Evolutionary conservation across 2,888 invertebrate species (phyloP).

Genomic region (Chelonus formosanus): DNA sequence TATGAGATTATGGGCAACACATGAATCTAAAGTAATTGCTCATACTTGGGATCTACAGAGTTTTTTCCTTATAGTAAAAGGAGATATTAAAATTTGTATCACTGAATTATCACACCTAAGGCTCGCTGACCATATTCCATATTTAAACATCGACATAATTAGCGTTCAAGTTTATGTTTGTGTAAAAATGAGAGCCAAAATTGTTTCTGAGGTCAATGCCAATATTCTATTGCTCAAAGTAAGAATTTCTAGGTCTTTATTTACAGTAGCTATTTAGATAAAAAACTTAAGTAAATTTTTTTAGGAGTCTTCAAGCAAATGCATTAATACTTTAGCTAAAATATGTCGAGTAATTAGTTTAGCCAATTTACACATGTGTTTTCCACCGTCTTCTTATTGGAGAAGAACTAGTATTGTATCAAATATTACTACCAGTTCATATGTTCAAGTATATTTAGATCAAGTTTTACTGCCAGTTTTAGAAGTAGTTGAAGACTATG

Average conservation of each 20-base stretch:
- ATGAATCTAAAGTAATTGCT: slow-evolving; percentile 76
- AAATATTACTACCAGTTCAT: slow-evolving; percentile 68
- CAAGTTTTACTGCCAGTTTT: slow-evolving; percentile 81
- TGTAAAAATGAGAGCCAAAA: slow-evolving; percentile 80
- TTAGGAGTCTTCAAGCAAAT: slow-evolving; percentile 78
- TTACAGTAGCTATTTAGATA: no score
- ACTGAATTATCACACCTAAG: slow-evolving; percentile 59
- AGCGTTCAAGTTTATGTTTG: slow-evolving; percentile 84
- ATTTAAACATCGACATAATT: slow-evolving; percentile 69
- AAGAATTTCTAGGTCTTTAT: slow-evolving; percentile 17
- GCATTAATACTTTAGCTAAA: slow-evolving; percentile 76
- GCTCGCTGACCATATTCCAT: slow-evolving; percentile 71
- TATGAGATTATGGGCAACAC: slow-evolving; percentile 79
- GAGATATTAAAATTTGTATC: slow-evolving; percentile 60
- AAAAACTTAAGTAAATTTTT: slow-evolving; percentile 33
- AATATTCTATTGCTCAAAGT: slow-evolving; percentile 82
- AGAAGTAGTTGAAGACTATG: slow-evolving; percentile 77
- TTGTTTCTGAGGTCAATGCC: slow-evolving; percentile 80
- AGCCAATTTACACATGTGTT: slow-evolving; percentile 84
- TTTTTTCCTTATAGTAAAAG: slow-evolving; percentile 70
- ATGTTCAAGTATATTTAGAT: slow-evolving; percentile 80
- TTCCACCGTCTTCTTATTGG: slow-evolving; percentile 79
- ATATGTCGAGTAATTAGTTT: slow-evolving; percentile 81
- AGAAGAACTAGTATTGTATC: slow-evolving; percentile 62
- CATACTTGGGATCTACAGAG: slow-evolving; percentile 80